phyloP scores from a whole-genome alignment of 2,888 invertebrate species.

The Oscheius myriophilus region DNA sequence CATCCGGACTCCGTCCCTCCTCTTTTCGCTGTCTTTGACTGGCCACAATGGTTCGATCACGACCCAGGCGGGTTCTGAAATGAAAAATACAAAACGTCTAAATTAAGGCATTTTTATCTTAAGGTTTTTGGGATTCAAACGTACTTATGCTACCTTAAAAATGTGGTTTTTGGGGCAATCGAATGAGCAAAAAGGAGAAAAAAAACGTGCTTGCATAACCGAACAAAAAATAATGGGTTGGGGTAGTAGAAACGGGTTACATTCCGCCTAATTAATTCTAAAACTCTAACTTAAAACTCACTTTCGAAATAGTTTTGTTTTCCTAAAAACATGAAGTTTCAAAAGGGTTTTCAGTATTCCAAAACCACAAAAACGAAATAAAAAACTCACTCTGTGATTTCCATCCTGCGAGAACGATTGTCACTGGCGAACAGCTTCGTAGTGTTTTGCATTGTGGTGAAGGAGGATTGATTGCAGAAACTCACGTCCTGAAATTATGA shows the following conservation, averaged over 20 bases:
- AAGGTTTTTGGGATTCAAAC: no score
- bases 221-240: no score
- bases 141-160: no score
- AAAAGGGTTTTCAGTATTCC: neutral
- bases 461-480: constrained; percentile 51
- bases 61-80: constrained; percentile 3
- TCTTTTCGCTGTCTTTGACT: neutral
- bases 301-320: no score
- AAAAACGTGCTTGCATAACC: no score
- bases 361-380: neutral
- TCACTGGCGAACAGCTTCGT: constrained; percentile 52
- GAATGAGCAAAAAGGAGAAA: no score
- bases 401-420: constrained; percentile 13
- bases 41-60: constrained; percentile 23
- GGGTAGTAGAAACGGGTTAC: no score
- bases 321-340: neutral
- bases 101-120: neutral
- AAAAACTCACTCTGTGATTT: constrained; percentile 23
- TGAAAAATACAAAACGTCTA: no score
- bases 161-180: no score
- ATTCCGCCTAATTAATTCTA: no score
- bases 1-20: constrained; percentile 14
- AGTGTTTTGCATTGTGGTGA: constrained; percentile 51
- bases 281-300: no score
- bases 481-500: constrained; percentile 35